Base-by-base conservation (phyloP, 1,140 invertebrate species). In the Zaprionus lachaisei region DNA sequence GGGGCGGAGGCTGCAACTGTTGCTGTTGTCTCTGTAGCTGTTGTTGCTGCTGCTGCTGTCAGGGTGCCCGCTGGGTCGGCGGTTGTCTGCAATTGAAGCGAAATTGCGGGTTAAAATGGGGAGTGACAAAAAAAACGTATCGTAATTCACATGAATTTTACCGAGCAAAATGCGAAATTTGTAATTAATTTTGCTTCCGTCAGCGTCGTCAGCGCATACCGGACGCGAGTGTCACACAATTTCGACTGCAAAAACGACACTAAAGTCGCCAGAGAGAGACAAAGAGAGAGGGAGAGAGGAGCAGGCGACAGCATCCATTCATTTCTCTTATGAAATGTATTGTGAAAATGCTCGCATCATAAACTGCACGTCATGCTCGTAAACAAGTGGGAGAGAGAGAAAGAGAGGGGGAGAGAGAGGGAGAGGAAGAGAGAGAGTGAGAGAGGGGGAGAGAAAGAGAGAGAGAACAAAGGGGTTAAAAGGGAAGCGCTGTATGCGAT, bases 161-260 rank as follows among this genome's bases (percentile, higher is more conserved):
- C 77, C 77, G 51, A 17, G 72, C 65, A 58, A 67, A 68, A 72
- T 77, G 69, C 72, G 82, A 74, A 80, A 78, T 83, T 89, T 81
- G 78, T 81, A 87, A 87, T 87, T 87, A 87, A 89, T 87, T 87
- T 87, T 69, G 65, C 78, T 83, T 87, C 83, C 83, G 84, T 58
- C 41, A 38, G 37, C 49, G 37, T 47, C 17, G 51, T 63, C 80
- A 64, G 54, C 67, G 72, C 77, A 83, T 72, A 75, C 78, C 81
- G 81, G 81, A 89, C 71, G 81, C 71, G 72, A 89, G 73, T 87
- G 84, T 89, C 83, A 72, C 77, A 80, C 80, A 61, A 37, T 70
- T 74, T 80, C 83, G 67, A 80, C 77, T 72, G 70, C 80, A 83
- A 83, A 87, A 79, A 57, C 34, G 67, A 56, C 69, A 82, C 83